Conservation (phyloP, 1,140 invertebrate genomes). For the Melipona quadrifasciata region DNA sequence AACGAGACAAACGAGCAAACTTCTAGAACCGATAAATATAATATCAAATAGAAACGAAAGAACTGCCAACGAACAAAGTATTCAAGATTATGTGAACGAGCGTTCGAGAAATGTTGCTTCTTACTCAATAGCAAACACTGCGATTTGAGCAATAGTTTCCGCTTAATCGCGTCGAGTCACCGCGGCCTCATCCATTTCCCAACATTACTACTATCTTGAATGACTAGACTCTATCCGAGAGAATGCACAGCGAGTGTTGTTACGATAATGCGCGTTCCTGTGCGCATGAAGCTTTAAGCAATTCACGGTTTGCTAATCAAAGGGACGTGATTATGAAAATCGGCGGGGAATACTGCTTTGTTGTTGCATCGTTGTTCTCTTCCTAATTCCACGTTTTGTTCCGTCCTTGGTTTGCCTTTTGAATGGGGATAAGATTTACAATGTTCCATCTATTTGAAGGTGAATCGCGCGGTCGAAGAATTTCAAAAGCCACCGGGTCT, state of each 20-base stretch:
- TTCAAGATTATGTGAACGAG: too few species aligned
- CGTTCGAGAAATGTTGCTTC: not conserved
- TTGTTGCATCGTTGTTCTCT: not conserved
- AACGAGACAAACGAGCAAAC: too few species aligned
- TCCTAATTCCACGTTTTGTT: not conserved
- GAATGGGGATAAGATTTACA: not conserved
- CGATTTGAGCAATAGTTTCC: slow-evolving; percentile 19
- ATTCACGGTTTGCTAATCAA: not conserved
- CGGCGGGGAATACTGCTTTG: not conserved
- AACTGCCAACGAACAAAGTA: not conserved
- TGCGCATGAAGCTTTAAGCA: too few species aligned
- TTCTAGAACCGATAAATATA: not conserved
- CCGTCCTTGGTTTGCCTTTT: not conserved
- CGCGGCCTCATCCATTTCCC: not conserved
- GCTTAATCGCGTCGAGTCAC: slow-evolving; percentile 3
- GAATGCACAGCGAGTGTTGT: slow-evolving; percentile 19
- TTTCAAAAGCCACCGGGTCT: too few species aligned
- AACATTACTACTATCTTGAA: not conserved
- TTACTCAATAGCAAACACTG: not conserved
- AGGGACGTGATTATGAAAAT: not conserved
- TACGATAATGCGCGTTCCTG: not conserved
- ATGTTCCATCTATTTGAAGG: too few species aligned
- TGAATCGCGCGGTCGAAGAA: too few species aligned
- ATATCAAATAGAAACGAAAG: not conserved
- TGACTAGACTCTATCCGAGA: slow-evolving; percentile 45